phyloP scores from a whole-genome alignment of 2,888 invertebrate genomes.

The Phaedon cochleariae region DNA sequence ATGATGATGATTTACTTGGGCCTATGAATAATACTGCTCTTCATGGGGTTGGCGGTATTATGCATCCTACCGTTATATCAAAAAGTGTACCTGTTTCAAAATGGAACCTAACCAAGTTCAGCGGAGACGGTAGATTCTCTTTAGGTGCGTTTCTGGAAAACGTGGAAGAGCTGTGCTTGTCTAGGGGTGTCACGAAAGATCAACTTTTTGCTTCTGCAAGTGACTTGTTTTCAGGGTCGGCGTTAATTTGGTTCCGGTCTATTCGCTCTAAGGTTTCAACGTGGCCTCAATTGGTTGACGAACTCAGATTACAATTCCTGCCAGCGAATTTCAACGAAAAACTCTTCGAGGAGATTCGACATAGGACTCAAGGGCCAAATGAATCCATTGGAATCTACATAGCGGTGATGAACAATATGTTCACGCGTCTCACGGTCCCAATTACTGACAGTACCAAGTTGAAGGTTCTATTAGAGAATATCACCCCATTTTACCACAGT shows the following conservation, averaged over 20 bases:
- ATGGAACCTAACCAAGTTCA: slow-evolving; percentile 28
- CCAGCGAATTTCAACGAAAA: slow-evolving; percentile 41
- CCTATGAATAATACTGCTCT: background rate
- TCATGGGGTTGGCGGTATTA: no score
- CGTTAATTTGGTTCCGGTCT: slow-evolving; percentile 17
- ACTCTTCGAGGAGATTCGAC: slow-evolving; percentile 40
- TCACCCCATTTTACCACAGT: slow-evolving; percentile 34
- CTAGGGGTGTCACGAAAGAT: slow-evolving; percentile 21
- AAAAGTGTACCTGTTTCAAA: slow-evolving; percentile 29
- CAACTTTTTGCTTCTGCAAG: slow-evolving; percentile 30
- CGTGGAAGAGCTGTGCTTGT: slow-evolving; percentile 22
- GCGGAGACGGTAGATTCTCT: slow-evolving; percentile 14
- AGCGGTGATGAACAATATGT: slow-evolving; percentile 39
- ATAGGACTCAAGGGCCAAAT: slow-evolving; percentile 40
- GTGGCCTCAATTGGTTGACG: slow-evolving; percentile 10
- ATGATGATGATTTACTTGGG: background rate
- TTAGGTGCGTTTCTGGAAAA: slow-evolving; percentile 29
- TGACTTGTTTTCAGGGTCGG: slow-evolving; percentile 28
- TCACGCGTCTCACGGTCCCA: slow-evolving; percentile 30
- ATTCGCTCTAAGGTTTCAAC: slow-evolving; percentile 3
- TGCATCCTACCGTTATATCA: no score
- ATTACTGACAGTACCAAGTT: slow-evolving; percentile 26
- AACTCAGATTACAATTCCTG: slow-evolving; percentile 27
- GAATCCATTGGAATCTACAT: slow-evolving; percentile 43
- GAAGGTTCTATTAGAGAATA: slow-evolving; percentile 31